A percentile compares a stretch with the other conserved stretches of the same genome.
These are phyloP conservation scores for Ectobius pallidus DNA, from an alignment of 2,888 invertebrate genomes.

Conservation along the genomic window DNA sequence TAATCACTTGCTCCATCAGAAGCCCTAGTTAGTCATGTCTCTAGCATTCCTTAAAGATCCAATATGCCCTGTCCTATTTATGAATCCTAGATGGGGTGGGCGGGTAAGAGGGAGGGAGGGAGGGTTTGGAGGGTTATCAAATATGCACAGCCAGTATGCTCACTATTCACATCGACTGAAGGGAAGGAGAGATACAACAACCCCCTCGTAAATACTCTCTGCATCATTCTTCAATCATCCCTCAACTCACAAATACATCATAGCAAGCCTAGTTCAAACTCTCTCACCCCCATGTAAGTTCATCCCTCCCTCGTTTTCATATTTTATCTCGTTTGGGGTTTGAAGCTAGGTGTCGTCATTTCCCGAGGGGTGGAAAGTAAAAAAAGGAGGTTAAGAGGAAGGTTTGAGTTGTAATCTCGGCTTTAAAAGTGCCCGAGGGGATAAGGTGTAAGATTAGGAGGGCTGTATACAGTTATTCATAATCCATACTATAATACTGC, in stretches of 20 bases:
- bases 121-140: constrained; percentile 19
- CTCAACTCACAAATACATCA: constrained; percentile 26
- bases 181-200: constrained; percentile 9
- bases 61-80: constrained; percentile 24
- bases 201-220: constrained; percentile 17
- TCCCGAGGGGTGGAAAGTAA: constrained; percentile 26
- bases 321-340: constrained; percentile 29
- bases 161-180: constrained; percentile 24
- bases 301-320: constrained; percentile 22
- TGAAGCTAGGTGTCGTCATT: constrained; percentile 28
- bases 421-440: constrained; percentile 21
- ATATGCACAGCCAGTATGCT: constrained; percentile 10
- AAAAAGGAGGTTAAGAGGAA: constrained; percentile 31
- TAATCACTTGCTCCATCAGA: no score
- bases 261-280: constrained; percentile 9
- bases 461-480: neutral
- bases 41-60: constrained; percentile 25
- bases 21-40: constrained; percentile 8
- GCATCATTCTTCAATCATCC: constrained; percentile 31
- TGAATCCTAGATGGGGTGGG: constrained; percentile 11
- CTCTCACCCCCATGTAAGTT: neutral
- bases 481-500: neutral
- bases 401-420: constrained; percentile 28
- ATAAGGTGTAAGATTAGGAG: constrained; percentile 22
- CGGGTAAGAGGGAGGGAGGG: neutral